These are phyloP conservation scores for Drosophila equinoxialis DNA, from an alignment of 1,140 invertebrate genomes.

Conservation along the genomic window DNA sequence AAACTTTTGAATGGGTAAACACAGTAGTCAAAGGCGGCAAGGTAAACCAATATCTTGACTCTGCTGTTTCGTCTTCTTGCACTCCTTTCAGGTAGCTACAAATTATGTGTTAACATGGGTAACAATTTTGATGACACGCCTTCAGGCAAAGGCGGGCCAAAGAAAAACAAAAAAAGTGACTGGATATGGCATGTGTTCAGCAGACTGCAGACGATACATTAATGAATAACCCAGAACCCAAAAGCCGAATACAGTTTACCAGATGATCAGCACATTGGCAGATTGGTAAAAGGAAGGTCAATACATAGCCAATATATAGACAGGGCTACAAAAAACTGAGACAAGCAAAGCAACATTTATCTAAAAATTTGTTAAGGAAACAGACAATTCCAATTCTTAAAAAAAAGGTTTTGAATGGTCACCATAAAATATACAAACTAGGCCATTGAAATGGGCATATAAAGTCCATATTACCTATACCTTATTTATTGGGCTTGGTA, in stretches of 20 bases:
- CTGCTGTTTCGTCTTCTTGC: conserved; percentile 16
- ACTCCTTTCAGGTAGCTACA: conserved; percentile 43
- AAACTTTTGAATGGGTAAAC: conserved; percentile 30
- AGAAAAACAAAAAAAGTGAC: background rate
- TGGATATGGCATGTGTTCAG: background rate
- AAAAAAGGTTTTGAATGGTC: no score
- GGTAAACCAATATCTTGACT: conserved; percentile 42
- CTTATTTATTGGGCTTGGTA: no score
- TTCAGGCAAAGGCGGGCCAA: background rate
- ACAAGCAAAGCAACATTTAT: background rate
- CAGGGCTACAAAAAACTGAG: background rate
- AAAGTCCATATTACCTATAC: no score
- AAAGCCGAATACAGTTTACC: background rate
- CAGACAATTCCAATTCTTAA: no score
- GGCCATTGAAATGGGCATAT: no score
- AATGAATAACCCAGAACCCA: background rate
- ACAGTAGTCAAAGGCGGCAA: conserved; percentile 38
- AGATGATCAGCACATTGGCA: background rate
- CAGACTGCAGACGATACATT: conserved; percentile 2
- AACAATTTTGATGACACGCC: conserved; percentile 63
- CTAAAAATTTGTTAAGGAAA: no score
- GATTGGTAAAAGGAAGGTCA: background rate
- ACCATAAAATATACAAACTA: no score
- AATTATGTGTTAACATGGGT: conserved; percentile 76
- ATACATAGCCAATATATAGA: background rate